phyloP scores from a whole-genome alignment of 64 coral and sea anemone species.

The Dendronephthya gigantea region DNA sequence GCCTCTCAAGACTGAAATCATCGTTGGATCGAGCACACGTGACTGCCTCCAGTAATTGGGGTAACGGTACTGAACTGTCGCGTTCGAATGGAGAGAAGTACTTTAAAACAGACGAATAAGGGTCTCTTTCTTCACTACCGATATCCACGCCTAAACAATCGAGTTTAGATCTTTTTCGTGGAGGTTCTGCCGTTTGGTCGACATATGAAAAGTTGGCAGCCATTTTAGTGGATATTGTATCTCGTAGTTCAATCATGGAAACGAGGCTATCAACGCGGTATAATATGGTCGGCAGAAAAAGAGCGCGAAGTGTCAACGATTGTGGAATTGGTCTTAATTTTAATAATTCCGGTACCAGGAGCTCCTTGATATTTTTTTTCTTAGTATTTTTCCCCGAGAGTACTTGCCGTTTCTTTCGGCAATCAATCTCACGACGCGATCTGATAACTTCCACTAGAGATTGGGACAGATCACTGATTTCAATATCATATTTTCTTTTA shows the following conservation, averaged over 20 bases:
- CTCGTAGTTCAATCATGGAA: constrained; percentile 48
- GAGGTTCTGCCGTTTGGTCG: neutral
- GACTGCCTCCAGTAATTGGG: constrained; percentile 43
- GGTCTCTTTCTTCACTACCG: neutral
- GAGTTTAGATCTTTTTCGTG: neutral
- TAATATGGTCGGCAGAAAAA: constrained; percentile 60
- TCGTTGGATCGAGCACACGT: constrained; percentile 58
- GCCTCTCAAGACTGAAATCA: constrained; percentile 59
- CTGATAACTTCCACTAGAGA: neutral
- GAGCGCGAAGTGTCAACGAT: constrained; percentile 29
- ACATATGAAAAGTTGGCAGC: neutral
- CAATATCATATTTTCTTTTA: neutral
- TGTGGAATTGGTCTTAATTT: constrained; percentile 9
- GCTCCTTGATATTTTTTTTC: neutral
- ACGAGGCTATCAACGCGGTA: constrained; percentile 64
- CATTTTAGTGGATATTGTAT: constrained; percentile 24
- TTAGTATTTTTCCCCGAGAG: neutral
- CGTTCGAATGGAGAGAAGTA: neutral
- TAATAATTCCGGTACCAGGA: constrained; percentile 70
- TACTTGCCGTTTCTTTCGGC: too few species aligned
- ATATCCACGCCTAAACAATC: too few species aligned
- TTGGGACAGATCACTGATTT: neutral
- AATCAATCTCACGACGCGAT: neutral
- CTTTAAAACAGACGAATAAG: constrained; percentile 37
- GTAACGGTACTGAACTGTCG: constrained; percentile 30